Percentiles rank a stretch among this genome's conserved stretches.
Evolutionary conservation across 2,797 vertebrate species (phyloP).

Genomic region (Macropodus opercularis): DNA sequence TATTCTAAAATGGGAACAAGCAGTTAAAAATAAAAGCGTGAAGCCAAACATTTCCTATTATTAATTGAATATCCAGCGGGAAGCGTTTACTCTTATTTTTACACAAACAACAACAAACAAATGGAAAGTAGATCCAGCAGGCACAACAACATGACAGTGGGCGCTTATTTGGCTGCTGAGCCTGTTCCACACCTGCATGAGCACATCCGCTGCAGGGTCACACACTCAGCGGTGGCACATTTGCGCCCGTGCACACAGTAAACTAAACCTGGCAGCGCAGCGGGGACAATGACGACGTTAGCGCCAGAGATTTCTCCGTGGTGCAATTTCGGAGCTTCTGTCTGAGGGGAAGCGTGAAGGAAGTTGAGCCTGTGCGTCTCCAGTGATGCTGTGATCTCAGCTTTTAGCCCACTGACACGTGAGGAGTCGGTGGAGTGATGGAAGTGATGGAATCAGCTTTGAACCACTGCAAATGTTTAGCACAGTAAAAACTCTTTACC

Average conservation of each 20-base stretch:
- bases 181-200: neutral
- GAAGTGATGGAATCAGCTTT: no score
- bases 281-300: neutral
- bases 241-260: neutral
- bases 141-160: neutral
- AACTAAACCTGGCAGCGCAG: neutral
- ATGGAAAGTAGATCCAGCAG: no score
- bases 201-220: neutral
- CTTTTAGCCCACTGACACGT: neutral
- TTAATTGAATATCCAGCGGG: no score
- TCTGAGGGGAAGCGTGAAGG: neutral
- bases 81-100: no score
- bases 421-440: no score
- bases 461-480: no score
- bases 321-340: neutral
- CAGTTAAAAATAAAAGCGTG: no score
- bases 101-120: neutral
- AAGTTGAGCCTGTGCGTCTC: neutral
- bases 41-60: no score
- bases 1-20: no score
- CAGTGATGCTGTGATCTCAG: neutral
- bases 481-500: no score
- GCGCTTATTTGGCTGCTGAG: no score
- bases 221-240: neutral
- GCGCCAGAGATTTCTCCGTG: neutral